Evolutionary conservation across 2,888 invertebrate genomes (phyloP), one percentile per base, ranked within the genome.

Genomic region (Buathra laborator): DNA sequence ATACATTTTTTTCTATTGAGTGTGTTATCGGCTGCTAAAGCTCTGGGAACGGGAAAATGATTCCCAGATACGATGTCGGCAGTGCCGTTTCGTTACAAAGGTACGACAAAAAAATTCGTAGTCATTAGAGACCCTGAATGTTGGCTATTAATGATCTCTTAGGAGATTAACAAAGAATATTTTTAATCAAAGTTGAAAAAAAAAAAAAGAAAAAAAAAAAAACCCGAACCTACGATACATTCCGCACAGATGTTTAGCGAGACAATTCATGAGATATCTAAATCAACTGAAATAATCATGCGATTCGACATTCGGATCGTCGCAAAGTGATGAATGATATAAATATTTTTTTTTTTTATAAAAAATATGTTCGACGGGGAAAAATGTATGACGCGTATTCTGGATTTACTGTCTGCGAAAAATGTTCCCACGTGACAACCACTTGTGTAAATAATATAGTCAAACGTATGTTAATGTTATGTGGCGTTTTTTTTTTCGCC

Each of bases 41-140:
- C 37, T 51, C 12, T 51, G 46, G 16, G n/a, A 51, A 12, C 3
- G 43, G 87, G 43, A 88, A 85, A 51, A 93, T 93, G 93, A 90
- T 93, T 43, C 92, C 93, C 9, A 89, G 93, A 85, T 93, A 92
- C 82, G 93, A 93, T 78, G 88, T 93, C 44, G 92, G 90, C 32
- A 91, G 90, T 68, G 92, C 92, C 0, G 88, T 92, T 67, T 91
- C 93, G 16, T 78, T 92, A 51, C 92, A 93, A 79, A 92, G 93
- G 93, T 93, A 86, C 46, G 0, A 68, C n/a, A 43, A 2, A 3
- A 68, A 43, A 43, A 16, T 19, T 12, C 51, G 24, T 24, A 53
- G 16, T 32, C 3, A 24, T 32, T 46, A 9, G 19, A 19, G 12
- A 56, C 3, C 32, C n/a, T 37, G 19, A 56, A 43, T 14, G 12